These are phyloP conservation scores for Hetaerina americana DNA, from an alignment of 1,140 invertebrate species.

Conservation along the genomic window DNA sequence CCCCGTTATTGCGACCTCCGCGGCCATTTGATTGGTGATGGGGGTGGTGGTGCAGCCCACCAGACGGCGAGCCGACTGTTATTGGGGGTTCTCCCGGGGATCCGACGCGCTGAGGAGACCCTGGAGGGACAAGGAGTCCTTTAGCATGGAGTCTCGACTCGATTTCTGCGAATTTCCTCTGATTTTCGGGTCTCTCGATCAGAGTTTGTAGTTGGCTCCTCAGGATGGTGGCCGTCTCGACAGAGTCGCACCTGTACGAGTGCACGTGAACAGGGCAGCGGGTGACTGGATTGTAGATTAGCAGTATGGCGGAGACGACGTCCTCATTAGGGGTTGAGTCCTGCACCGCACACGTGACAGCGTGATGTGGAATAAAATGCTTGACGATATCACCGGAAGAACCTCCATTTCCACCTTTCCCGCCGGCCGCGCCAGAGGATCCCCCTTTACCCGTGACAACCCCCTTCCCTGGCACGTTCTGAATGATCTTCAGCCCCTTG, in stretches of 20 bases:
- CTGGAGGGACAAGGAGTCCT: slow-evolving; percentile 22
- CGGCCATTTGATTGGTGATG: not conserved
- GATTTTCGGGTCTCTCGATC: slow-evolving; percentile 72
- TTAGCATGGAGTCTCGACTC: slow-evolving; percentile 42
- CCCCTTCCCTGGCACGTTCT: slow-evolving; percentile 36
- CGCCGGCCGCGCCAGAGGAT: slow-evolving; percentile 20
- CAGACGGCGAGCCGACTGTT: not conserved
- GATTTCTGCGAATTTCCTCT: slow-evolving; percentile 71
- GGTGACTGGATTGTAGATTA: slow-evolving; percentile 84
- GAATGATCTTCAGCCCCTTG: slow-evolving; percentile 89
- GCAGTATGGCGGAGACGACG: slow-evolving; percentile 76
- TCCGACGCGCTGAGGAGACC: slow-evolving; percentile 1
- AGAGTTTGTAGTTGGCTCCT: slow-evolving; percentile 67
- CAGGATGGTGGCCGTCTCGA: slow-evolving; percentile 78
- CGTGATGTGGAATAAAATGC: slow-evolving; percentile 88
- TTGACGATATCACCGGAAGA: slow-evolving; percentile 52
- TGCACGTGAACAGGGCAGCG: slow-evolving; percentile 82
- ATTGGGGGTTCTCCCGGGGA: not conserved
- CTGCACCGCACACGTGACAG: slow-evolving; percentile 74
- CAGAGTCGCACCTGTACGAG: slow-evolving; percentile 88
- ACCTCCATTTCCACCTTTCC: slow-evolving; percentile 22
- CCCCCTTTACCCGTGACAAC: slow-evolving; percentile 3
- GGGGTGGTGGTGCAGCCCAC: not conserved
- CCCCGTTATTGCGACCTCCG: not conserved
- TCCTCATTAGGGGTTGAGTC: slow-evolving; percentile 52